Conservation (phyloP, 1,140 invertebrate genomes). For the Dysdera silvatica region DNA sequence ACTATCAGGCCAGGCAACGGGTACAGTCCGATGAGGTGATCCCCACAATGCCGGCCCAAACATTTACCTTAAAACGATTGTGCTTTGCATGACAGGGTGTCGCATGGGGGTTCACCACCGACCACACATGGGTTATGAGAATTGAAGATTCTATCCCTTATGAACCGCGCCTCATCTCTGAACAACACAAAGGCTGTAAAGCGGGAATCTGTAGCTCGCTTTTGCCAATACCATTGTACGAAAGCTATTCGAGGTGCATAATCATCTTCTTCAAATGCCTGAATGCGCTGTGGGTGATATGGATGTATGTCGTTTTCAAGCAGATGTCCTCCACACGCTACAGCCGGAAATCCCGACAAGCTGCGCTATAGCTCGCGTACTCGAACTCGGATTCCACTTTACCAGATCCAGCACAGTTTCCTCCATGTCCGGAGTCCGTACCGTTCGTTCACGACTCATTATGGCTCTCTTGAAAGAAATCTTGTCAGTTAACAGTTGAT, state of each 20-base stretch:
- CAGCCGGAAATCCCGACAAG: neutral
- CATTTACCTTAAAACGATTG: too few species aligned
- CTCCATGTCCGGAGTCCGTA: neutral
- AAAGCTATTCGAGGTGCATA: slow-evolving; percentile 10
- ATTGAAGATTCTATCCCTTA: too few species aligned
- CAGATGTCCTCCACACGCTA: slow-evolving; percentile 7
- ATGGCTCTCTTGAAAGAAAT: neutral
- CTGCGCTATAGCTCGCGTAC: too few species aligned
- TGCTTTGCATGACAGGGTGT: too few species aligned
- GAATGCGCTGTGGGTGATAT: neutral
- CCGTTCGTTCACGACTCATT: neutral
- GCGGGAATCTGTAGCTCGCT: slow-evolving; percentile 2
- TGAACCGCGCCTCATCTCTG: too few species aligned
- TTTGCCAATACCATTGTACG: neutral
- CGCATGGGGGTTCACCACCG: too few species aligned
- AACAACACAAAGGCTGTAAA: too few species aligned
- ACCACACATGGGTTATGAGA: too few species aligned
- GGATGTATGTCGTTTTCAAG: neutral
- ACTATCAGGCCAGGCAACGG: too few species aligned
- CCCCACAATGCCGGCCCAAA: too few species aligned
- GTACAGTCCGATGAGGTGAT: too few species aligned
- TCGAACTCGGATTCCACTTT: neutral
- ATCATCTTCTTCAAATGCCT: neutral
- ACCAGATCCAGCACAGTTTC: neutral
- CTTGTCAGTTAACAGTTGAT: neutral